Evolutionary conservation across 2,797 vertebrate species (phyloP).

Genomic region (Tauraco hartlaubi): DNA sequence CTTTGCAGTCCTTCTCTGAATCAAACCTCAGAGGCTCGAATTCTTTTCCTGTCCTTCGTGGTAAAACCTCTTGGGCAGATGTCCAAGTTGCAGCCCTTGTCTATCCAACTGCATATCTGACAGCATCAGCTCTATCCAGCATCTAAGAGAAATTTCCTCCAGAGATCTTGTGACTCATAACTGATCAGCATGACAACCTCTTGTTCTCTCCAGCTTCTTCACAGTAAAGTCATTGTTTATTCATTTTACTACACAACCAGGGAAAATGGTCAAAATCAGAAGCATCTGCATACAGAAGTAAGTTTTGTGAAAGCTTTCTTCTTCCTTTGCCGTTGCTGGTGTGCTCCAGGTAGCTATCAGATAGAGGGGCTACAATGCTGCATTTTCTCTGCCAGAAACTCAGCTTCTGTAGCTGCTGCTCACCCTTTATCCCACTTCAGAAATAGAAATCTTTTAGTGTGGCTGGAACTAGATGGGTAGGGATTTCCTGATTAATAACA

Average conservation of each 20-base stretch:
- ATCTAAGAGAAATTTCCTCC: neutral
- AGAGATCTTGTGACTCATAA: slow-evolving; percentile 9
- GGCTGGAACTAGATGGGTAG: neutral
- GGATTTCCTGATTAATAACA: slow-evolving; percentile 1
- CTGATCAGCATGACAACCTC: neutral
- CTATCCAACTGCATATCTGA: neutral
- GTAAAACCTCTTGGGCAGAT: neutral
- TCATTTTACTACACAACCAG: neutral
- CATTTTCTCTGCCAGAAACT: neutral
- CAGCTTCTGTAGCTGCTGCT: neutral
- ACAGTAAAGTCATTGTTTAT: neutral
- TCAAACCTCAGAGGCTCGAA: neutral
- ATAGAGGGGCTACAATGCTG: neutral
- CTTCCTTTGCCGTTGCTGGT: neutral
- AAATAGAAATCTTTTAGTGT: neutral
- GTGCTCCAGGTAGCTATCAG: neutral
- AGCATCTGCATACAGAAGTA: neutral
- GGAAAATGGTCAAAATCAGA: neutral
- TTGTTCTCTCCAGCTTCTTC: neutral
- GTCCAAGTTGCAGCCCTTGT: neutral
- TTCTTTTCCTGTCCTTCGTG: neutral
- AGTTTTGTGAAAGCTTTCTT: neutral
- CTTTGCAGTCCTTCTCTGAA: neutral
- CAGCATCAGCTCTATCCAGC: neutral
- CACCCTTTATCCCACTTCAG: neutral